Conservation (phyloP, 2,797 vertebrate species). For the Sebastes goodei region DNA sequence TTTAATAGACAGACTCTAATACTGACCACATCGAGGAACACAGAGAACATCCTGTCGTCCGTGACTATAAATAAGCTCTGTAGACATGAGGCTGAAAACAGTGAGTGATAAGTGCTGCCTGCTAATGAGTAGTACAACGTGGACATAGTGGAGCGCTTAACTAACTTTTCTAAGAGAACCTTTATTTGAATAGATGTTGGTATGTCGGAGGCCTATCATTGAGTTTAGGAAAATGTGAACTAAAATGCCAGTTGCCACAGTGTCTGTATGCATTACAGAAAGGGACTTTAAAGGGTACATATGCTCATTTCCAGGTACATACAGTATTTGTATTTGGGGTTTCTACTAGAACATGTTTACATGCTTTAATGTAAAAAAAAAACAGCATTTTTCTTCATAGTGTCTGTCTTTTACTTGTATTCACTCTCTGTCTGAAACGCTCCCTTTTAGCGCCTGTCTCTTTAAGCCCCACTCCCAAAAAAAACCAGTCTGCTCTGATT, state of each 20-base stretch:
- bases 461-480: too few relatives aligned
- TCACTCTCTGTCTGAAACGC: too few relatives aligned
- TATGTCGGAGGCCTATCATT: constrained; percentile 12
- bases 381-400: neutral
- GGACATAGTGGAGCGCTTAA: neutral
- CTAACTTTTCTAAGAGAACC: constrained; percentile 15
- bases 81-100: neutral
- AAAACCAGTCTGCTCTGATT: too few relatives aligned
- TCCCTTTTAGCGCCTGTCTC: too few relatives aligned
- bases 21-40: neutral
- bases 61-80: neutral
- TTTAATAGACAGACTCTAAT: neutral
- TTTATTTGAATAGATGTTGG: constrained; percentile 19
- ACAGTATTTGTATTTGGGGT: neutral
- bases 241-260: constrained; percentile 8
- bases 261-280: neutral
- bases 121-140: neutral
- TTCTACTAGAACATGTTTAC: neutral
- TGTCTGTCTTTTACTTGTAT: too few relatives aligned
- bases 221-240: constrained; percentile 7
- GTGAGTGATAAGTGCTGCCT: neutral
- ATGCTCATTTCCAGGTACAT: neutral
- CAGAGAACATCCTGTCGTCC: neutral
- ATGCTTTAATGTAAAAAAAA: neutral
- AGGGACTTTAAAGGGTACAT: neutral